phyloP scores from a whole-genome alignment of 2,113 vertebrate genomes.

The Rhynchopsitta pachyrhyncha region DNA sequence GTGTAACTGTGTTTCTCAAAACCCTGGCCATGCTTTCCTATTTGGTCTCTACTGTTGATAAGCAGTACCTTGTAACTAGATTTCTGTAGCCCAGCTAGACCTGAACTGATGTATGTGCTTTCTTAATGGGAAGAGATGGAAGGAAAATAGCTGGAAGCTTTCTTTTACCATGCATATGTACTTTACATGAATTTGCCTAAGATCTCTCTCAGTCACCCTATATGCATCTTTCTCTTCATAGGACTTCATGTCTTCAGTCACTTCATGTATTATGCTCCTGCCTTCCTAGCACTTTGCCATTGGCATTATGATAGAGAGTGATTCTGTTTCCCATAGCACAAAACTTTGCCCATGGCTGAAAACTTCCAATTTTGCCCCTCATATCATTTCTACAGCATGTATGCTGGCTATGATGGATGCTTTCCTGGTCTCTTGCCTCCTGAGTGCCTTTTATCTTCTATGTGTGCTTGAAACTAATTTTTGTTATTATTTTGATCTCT shows the following conservation, averaged over 20 bases:
- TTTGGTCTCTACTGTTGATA: background rate
- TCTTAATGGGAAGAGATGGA: background rate
- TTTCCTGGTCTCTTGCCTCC: background rate
- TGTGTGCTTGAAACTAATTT: slow-evolving; percentile 1
- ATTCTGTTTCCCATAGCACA: background rate
- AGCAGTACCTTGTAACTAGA: background rate
- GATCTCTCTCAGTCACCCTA: background rate
- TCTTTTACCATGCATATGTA: background rate
- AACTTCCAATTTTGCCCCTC: slow-evolving; percentile 25
- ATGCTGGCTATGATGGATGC: background rate
- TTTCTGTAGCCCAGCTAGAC: background rate
- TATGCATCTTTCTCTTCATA: background rate
- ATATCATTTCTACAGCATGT: background rate
- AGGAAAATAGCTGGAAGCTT: background rate
- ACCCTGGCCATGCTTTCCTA: background rate
- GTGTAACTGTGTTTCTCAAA: background rate
- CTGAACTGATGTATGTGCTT: background rate
- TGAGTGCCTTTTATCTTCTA: slow-evolving; percentile 14
- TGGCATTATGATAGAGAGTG: background rate
- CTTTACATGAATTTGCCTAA: background rate
- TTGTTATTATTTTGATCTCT: background rate
- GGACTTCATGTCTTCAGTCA: slow-evolving; percentile 3
- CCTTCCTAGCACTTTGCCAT: background rate
- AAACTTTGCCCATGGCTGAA: slow-evolving; percentile 13
- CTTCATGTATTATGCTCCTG: background rate